These are phyloP conservation scores for Argyresthia albistria DNA, from an alignment of 2,888 invertebrate species.

Conservation along the genomic window DNA sequence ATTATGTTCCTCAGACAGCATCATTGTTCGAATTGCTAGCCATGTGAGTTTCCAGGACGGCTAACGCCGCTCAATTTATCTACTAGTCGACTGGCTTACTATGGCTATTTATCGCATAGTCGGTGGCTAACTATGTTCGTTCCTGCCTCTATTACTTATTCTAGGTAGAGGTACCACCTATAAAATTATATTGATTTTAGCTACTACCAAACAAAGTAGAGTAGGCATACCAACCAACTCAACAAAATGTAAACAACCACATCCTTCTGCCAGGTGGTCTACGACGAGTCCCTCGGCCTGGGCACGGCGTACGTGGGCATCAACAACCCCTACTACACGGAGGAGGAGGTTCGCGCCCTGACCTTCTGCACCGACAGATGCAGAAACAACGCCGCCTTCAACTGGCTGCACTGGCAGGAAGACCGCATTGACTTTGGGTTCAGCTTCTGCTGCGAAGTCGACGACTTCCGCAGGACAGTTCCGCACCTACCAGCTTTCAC, in stretches of 20 bases:
- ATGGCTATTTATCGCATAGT: too few relatives aligned
- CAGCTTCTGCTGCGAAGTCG: constrained; percentile 75
- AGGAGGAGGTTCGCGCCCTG: constrained; percentile 38
- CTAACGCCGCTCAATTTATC: too few relatives aligned
- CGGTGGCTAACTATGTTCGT: too few relatives aligned
- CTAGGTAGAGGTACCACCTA: too few relatives aligned
- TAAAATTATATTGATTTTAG: too few relatives aligned
- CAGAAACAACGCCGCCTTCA: constrained; percentile 68
- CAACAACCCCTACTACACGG: constrained; percentile 74
- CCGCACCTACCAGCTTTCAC: constrained; percentile 66
- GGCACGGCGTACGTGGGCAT: constrained; percentile 75
- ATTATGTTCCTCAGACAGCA: too few relatives aligned
- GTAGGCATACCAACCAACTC: neutral
- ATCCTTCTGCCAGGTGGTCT: constrained; percentile 51
- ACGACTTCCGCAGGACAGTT: constrained; percentile 67
- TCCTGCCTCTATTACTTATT: too few relatives aligned
- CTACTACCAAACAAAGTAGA: neutral
- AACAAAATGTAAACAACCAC: neutral
- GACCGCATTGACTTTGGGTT: constrained; percentile 66
- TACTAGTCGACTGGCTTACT: too few relatives aligned
- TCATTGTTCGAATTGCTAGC: too few relatives aligned
- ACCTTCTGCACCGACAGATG: constrained; percentile 67
- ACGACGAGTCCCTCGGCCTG: constrained; percentile 54
- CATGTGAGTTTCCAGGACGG: too few relatives aligned
- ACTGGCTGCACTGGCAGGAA: constrained; percentile 73